Conservation (phyloP, 2,888 invertebrate species). For the Torymus tubicola region DNA sequence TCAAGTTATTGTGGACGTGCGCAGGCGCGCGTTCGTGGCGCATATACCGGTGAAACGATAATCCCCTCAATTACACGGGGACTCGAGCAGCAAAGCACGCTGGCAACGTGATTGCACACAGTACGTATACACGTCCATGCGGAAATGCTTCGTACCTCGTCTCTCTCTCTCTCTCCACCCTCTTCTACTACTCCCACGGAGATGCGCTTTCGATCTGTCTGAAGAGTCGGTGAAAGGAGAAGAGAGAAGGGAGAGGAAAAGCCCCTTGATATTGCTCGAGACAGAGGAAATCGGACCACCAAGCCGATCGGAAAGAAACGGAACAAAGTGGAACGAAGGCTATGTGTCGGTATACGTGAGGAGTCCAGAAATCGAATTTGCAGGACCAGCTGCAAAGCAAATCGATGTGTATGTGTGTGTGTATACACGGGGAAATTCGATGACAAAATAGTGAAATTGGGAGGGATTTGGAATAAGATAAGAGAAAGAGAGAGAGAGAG, state of each 20-base stretch:
- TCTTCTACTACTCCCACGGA: background rate
- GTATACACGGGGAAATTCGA: background rate
- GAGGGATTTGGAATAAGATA: background rate
- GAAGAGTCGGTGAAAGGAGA: conserved; percentile 30
- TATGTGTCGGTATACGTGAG: background rate
- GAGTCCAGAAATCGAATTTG: conserved; percentile 18
- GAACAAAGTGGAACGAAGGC: conserved; percentile 16
- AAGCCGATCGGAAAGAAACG: conserved; percentile 39
- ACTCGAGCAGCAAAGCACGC: conserved; percentile 19
- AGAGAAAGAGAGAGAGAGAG: too few species aligned
- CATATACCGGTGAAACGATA: conserved; percentile 10
- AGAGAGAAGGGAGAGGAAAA: conserved; percentile 23
- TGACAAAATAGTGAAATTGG: background rate
- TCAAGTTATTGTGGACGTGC: conserved; percentile 4
- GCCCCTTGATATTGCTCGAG: background rate
- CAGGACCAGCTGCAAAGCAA: conserved; percentile 1
- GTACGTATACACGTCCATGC: conserved; percentile 16
- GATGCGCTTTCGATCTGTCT: conserved; percentile 27
- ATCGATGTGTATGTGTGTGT: background rate
- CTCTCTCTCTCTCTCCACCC: too few species aligned
- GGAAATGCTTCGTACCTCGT: conserved; percentile 11
- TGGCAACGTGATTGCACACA: conserved; percentile 33
- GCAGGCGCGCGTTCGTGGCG: too few species aligned
- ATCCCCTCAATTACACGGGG: conserved; percentile 42
- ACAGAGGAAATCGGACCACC: conserved; percentile 21